Evolutionary conservation across 2,888 invertebrate genomes (phyloP).

Genomic region (Lucinisca nassula): DNA sequence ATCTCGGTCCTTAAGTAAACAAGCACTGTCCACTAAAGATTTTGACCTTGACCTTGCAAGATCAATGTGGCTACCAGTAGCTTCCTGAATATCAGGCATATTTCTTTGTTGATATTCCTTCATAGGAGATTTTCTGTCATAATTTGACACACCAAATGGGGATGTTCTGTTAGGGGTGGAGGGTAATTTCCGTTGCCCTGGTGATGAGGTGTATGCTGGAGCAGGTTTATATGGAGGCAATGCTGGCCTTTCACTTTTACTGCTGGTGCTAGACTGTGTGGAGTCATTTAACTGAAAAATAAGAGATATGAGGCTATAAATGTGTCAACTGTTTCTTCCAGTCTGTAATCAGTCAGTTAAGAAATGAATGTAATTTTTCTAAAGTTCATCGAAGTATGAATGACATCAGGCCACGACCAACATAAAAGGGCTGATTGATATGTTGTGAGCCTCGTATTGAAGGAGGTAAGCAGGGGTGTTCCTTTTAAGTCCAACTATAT

Average conservation of each 20-base stretch:
- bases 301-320: no score
- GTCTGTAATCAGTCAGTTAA: no score
- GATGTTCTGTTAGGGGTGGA: slow-evolving; percentile 73
- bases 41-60: slow-evolving; percentile 71
- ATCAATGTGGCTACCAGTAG: slow-evolving; percentile 55
- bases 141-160: slow-evolving; percentile 67
- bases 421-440: no score
- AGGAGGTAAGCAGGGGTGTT: no score
- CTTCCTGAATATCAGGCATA: slow-evolving; percentile 69
- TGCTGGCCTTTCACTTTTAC: slow-evolving; percentile 47
- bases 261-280: slow-evolving; percentile 19
- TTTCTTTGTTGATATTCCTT: slow-evolving; percentile 62
- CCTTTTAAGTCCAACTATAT: no score
- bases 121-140: slow-evolving; percentile 70
- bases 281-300: slow-evolving; percentile 49
- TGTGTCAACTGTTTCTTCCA: no score
- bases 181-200: slow-evolving; percentile 69
- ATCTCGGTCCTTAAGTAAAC: slow-evolving; percentile 31
- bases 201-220: slow-evolving; percentile 76
- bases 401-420: no score
- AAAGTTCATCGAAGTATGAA: no score
- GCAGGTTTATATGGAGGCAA: slow-evolving; percentile 81
- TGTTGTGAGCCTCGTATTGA: no score
- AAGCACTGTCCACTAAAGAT: slow-evolving; percentile 30
- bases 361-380: no score